Evolutionary conservation across 2,888 invertebrate species (phyloP).

Genomic region (Scotopteryx bipunctaria): DNA sequence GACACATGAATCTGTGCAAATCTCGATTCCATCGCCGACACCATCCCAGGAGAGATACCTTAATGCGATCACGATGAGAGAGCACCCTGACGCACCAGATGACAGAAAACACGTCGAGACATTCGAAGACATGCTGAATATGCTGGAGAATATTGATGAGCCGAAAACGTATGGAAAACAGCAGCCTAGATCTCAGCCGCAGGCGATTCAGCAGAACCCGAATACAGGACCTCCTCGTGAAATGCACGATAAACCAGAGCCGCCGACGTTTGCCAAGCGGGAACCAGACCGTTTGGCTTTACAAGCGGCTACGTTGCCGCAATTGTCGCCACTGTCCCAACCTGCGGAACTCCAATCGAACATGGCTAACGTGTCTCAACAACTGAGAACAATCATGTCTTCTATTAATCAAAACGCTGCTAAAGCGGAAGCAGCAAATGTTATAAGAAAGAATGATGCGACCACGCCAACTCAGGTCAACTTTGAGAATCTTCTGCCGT

Average conservation of each 20-base stretch:
- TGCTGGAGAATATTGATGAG: conserved; percentile 84
- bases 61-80: conserved; percentile 85
- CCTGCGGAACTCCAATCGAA: conserved; percentile 88
- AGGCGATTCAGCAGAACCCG: conserved; percentile 44
- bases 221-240: conserved; percentile 23
- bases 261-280: conserved; percentile 56
- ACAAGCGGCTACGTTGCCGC: conserved; percentile 84
- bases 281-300: conserved; percentile 65
- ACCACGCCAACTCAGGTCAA: conserved; percentile 77
- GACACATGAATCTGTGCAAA: conserved; percentile 85
- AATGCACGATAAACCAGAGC: conserved; percentile 45
- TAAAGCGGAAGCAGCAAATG: conserved; percentile 75
- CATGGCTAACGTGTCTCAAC: conserved; percentile 88
- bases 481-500: conserved; percentile 77
- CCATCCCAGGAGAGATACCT: conserved; percentile 86
- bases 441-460: conserved; percentile 75
- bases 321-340: conserved; percentile 88
- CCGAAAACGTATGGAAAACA: conserved; percentile 24
- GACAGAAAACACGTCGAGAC: conserved; percentile 84
- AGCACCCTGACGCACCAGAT: conserved; percentile 77
- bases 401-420: conserved; percentile 82
- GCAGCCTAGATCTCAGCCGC: conserved; percentile 38
- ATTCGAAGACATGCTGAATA: conserved; percentile 87
- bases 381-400: conserved; percentile 86
- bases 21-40: conserved; percentile 86